Conservation (phyloP, 2,888 invertebrate genomes). For the Eristalinus sepulchralis region DNA sequence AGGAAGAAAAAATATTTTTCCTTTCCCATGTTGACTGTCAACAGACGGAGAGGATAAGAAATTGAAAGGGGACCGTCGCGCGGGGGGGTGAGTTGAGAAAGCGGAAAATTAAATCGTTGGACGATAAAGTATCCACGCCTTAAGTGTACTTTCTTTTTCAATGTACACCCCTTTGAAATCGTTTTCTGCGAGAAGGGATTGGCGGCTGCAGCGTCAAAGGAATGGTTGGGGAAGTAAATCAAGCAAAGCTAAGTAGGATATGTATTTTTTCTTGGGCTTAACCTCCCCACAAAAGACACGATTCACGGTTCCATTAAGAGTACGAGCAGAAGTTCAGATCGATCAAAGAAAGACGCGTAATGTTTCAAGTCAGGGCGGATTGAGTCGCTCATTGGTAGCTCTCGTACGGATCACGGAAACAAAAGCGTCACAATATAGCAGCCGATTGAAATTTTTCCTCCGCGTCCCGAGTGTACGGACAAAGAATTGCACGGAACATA, state of each 20-base stretch:
- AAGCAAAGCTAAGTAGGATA: neutral
- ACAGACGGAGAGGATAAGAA: constrained; percentile 31
- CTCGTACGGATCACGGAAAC: too few relatives aligned
- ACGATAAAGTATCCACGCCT: constrained; percentile 3
- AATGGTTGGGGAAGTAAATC: neutral
- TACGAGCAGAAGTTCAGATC: too few relatives aligned
- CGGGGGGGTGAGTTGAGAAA: neutral
- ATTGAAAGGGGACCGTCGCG: neutral
- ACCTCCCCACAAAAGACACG: too few relatives aligned
- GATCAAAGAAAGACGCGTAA: too few relatives aligned
- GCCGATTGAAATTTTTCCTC: too few relatives aligned
- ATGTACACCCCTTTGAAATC: neutral
- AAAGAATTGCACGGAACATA: too few relatives aligned
- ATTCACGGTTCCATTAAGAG: too few relatives aligned
- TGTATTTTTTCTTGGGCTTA: too few relatives aligned
- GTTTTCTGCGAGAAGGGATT: neutral
- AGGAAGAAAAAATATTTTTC: constrained; percentile 60
- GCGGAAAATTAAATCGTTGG: constrained; percentile 8
- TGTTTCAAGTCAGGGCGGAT: too few relatives aligned
- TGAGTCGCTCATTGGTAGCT: too few relatives aligned
- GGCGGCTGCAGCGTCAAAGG: neutral
- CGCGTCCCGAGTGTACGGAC: too few relatives aligned
- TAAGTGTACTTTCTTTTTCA: constrained; percentile 19
- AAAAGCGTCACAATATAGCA: too few relatives aligned
- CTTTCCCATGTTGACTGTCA: constrained; percentile 59